Evolutionary conservation across 2,113 vertebrate genomes (phyloP), one percentile per base, ranked within the genome.

Genomic region (Caracal caracal): DNA sequence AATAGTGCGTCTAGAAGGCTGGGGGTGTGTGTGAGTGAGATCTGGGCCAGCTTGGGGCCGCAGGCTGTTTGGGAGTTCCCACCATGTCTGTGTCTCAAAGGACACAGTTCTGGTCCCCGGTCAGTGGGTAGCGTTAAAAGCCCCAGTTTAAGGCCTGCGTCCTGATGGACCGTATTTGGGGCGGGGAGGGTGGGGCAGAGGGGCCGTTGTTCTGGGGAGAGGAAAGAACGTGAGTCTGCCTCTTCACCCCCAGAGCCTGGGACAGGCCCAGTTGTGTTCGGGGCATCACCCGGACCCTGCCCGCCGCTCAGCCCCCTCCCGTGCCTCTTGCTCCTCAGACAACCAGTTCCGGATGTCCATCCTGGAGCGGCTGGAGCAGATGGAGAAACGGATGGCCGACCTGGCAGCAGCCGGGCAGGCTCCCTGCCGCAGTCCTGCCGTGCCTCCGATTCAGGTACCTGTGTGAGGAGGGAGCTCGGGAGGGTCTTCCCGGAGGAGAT

Each of bases 301-400:
- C 93, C 37, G 51, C 71, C 47, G 0, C 71, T 75, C 4, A 97
- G 8, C 73, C 37, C 91, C 73, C n/a, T 92, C 65, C 85, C 33
- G 35, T 81, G 15, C 91, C 53, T 81, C 8, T 75, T 43, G 30
- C 85, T 66, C 78, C 93, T 43, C 92, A 99, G 99, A 99, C 97
- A 99, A 99, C 96, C 99, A 99, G 98, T 99, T 99, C 97, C 98
- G 99, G 80, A 99, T 99, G 99, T 99, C 99, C 51, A 99, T 99
- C 65, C 96, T 99, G 95, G 99, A 99, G 95, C 98, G 99, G 0
- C 97, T 99, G 88, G 99, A 99, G 95, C 99, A 99, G 97, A 99
- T 99, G 99, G 99, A 99, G 98, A 98, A 98, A 85, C 97, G 99
- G 19, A 98, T 99, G 98, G 98, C 98, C 0, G 99, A 99, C 89